Percentiles rank a stretch among this genome's conserved stretches.
phyloP scores from a whole-genome alignment of 2,888 invertebrate species.

The Netelia fuscicornis region DNA sequence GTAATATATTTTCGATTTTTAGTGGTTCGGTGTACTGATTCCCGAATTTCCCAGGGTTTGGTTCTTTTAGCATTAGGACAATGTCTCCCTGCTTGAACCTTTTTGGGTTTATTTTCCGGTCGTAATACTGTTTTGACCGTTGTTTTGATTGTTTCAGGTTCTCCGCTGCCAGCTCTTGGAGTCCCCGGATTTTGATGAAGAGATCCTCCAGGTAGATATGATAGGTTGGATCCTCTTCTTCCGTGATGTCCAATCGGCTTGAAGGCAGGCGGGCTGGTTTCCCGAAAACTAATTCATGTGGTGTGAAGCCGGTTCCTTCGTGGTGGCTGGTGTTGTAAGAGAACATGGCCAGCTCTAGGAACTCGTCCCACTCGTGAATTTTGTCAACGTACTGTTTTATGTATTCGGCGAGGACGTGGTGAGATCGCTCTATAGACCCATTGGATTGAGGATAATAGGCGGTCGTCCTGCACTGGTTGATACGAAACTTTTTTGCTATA shows the following conservation, averaged over 20 bases:
- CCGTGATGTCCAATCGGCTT: background rate
- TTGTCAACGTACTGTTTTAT: constrained; percentile 52
- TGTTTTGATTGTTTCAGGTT: constrained; percentile 59
- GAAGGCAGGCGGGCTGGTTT: constrained; percentile 44
- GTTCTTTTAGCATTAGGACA: constrained; percentile 59
- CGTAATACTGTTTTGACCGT: constrained; percentile 61
- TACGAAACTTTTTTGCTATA: constrained; percentile 67
- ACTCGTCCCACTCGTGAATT: constrained; percentile 54
- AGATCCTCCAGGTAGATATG: constrained; percentile 30
- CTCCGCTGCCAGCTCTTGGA: constrained; percentile 31
- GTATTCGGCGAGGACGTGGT: constrained; percentile 55
- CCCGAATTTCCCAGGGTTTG: constrained; percentile 55
- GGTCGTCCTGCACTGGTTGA: constrained; percentile 21
- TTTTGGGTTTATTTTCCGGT: constrained; percentile 49
- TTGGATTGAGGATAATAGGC: constrained; percentile 57
- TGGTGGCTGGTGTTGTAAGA: constrained; percentile 58
- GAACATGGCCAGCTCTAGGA: constrained; percentile 45
- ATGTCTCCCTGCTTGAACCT: constrained; percentile 55
- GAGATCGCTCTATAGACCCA: constrained; percentile 53
- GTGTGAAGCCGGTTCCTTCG: constrained; percentile 49
- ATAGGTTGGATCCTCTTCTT: constrained; percentile 24
- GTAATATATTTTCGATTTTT: constrained; percentile 49
- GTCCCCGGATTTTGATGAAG: constrained; percentile 12
- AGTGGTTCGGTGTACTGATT: constrained; percentile 61
- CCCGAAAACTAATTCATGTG: constrained; percentile 57